A percentile compares a stretch with the other conserved stretches of the same genome.
Conservation (phyloP, 2,888 invertebrate species). For the Lasioglossum pauxillum region DNA sequence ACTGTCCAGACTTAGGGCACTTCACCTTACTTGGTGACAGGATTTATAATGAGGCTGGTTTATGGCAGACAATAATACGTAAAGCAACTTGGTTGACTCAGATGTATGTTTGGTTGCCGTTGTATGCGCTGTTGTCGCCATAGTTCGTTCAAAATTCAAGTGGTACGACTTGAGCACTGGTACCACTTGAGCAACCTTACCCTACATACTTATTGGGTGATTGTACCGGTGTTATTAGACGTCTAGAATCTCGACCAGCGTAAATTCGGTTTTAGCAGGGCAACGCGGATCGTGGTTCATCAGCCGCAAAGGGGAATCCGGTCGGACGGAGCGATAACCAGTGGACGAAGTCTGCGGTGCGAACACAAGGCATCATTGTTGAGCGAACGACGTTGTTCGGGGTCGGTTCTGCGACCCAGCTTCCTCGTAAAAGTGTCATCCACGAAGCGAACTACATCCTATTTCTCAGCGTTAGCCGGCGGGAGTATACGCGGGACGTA, state of each 20-base stretch:
- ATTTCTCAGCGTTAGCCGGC: conserved; percentile 62
- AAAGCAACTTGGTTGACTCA: no score
- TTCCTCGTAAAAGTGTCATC: conserved; percentile 68
- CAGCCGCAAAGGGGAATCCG: conserved; percentile 6
- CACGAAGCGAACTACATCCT: conserved; percentile 55
- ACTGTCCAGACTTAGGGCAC: no score
- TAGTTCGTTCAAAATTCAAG: no score
- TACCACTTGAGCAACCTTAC: no score
- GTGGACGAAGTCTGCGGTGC: conserved; percentile 15
- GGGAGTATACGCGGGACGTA: conserved; percentile 32
- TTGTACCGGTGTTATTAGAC: not conserved
- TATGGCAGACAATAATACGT: no score
- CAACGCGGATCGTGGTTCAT: conserved; percentile 3
- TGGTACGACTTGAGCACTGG: no score
- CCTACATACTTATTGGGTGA: no score
- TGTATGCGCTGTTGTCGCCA: no score
- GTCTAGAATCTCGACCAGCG: not conserved
- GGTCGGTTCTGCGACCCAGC: conserved; percentile 32
- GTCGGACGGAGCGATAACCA: conserved; percentile 12
- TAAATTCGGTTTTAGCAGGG: not conserved
- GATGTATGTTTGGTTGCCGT: no score
- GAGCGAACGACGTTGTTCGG: conserved; percentile 48
- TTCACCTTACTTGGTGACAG: no score
- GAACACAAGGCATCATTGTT: conserved; percentile 39
- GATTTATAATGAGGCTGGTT: no score